Percentiles rank a stretch among this genome's conserved stretches.
Evolutionary conservation across 2,797 vertebrate genomes (phyloP).

Genomic region (Sphenopsis melanotis): DNA sequence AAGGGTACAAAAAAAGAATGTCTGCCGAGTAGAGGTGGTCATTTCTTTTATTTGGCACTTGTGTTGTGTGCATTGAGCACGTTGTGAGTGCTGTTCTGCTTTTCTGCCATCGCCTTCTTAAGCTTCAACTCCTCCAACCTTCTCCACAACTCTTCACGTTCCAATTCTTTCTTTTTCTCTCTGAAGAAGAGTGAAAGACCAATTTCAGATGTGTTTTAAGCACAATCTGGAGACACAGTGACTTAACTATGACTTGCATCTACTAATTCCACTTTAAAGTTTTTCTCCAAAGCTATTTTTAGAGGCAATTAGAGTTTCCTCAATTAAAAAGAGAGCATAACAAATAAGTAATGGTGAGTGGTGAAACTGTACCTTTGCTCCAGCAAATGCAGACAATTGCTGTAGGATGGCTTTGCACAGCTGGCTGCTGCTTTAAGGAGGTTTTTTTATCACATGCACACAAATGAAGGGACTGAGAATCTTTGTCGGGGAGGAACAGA

Average conservation of each 20-base stretch:
- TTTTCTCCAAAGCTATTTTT: neutral
- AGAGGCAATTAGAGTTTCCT: neutral
- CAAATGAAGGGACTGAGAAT: neutral
- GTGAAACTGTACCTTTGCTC: neutral
- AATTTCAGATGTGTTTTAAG: neutral
- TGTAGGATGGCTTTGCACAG: neutral
- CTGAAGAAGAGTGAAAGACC: slow-evolving; percentile 66
- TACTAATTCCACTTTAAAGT: neutral
- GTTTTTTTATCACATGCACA: neutral
- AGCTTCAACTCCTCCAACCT: slow-evolving; percentile 89
- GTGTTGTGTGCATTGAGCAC: slow-evolving; percentile 77
- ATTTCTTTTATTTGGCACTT: slow-evolving; percentile 79
- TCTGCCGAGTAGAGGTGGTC: slow-evolving; percentile 51
- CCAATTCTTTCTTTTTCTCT: slow-evolving; percentile 96
- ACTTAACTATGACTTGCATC: neutral
- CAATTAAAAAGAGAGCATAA: neutral
- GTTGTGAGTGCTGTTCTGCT: slow-evolving; percentile 84
- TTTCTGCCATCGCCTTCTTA: slow-evolving; percentile 73
- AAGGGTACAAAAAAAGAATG: slow-evolving; percentile 77
- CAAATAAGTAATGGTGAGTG: neutral
- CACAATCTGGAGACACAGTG: neutral
- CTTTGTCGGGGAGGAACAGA: neutral
- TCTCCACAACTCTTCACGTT: slow-evolving; percentile 94
- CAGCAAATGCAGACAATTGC: neutral
- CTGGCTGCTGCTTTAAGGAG: neutral